phyloP scores from a whole-genome alignment of 1,140 invertebrate species.

The Copidosoma floridanum region DNA sequence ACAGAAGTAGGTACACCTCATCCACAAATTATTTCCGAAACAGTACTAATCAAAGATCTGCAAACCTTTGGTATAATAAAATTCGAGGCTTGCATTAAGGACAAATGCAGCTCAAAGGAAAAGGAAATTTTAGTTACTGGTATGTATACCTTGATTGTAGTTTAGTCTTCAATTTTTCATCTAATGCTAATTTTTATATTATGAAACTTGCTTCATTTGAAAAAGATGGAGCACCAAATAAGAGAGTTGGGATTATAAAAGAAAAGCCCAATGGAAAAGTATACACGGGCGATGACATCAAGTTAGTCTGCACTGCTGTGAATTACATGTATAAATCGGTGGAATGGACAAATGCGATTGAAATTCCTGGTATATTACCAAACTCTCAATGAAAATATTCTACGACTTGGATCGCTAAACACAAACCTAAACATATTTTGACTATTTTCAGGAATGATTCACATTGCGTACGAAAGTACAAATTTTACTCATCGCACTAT shows the following conservation, averaged over 20 bases:
- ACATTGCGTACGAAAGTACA: slow-evolving; percentile 23
- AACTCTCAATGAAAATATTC: neutral
- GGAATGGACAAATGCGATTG: slow-evolving; percentile 41
- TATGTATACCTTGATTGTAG: slow-evolving; percentile 22
- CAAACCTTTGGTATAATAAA: slow-evolving; percentile 37
- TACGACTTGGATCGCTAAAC: neutral
- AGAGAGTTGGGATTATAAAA: slow-evolving; percentile 51
- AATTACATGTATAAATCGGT: slow-evolving; percentile 57
- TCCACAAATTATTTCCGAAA: no score
- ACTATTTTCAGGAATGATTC: slow-evolving; percentile 30
- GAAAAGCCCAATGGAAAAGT: slow-evolving; percentile 44
- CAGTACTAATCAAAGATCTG: no score
- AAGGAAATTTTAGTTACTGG: slow-evolving; percentile 39
- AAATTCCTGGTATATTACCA: neutral
- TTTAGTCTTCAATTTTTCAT: no score
- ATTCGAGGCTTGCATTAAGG: slow-evolving; percentile 37
- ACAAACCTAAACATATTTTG: no score
- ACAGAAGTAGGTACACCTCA: neutral
- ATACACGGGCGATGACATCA: slow-evolving; percentile 56
- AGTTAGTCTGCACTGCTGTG: slow-evolving; percentile 58
- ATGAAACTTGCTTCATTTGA: neutral
- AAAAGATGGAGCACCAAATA: slow-evolving; percentile 49
- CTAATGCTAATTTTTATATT: no score
- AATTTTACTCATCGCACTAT: slow-evolving; percentile 40
- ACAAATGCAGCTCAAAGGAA: slow-evolving; percentile 32